Percentiles rank a stretch among this genome's conserved stretches.
These are phyloP conservation scores for Clangula hyemalis DNA, from an alignment of 2,797 vertebrate species.

Conservation along the genomic window DNA sequence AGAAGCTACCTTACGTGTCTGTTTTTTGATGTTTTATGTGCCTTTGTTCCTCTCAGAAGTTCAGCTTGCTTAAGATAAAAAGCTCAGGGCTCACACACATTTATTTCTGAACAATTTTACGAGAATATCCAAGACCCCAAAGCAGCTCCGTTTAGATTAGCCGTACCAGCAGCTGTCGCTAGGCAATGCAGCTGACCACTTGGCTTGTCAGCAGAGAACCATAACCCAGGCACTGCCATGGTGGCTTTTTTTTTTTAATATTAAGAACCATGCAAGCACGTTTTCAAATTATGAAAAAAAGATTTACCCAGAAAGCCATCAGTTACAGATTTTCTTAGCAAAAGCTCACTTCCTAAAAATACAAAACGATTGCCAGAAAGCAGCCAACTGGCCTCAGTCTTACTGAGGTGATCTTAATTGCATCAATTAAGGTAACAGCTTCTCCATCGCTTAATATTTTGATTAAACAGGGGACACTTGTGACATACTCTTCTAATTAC, in stretches of 20 bases:
- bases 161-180: fast-evolving
- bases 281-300: neutral
- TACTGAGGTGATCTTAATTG: neutral
- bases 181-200: neutral
- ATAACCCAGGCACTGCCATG: neutral
- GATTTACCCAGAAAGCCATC: neutral
- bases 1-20: neutral
- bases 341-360: neutral
- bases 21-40: neutral
- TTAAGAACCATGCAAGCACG: neutral
- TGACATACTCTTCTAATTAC: neutral
- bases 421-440: neutral
- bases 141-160: neutral
- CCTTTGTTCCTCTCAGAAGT: neutral
- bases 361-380: fast-evolving
- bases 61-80: neutral
- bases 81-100: neutral
- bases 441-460: neutral
- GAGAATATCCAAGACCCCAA: neutral
- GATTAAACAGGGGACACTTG: neutral
- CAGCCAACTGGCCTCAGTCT: neutral
- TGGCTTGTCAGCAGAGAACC: neutral
- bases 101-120: neutral
- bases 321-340: neutral
- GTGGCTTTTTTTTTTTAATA: neutral